Evolutionary conservation across 2,113 vertebrate species (phyloP).

Genomic region (Melanerpes aurifrons): DNA sequence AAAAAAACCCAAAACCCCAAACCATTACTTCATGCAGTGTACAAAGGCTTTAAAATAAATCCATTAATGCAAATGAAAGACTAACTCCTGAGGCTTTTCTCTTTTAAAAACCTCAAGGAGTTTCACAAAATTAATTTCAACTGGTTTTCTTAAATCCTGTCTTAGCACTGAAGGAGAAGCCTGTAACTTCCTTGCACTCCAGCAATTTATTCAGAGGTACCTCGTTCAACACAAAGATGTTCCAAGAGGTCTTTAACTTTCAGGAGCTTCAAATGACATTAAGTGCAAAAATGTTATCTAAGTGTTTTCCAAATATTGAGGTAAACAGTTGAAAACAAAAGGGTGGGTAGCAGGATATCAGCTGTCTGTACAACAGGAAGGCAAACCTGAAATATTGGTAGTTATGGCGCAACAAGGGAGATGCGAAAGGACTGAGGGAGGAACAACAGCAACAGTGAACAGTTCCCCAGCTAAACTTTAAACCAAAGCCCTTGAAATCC

Average conservation of each 20-base stretch:
- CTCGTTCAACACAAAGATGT: neutral
- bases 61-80: conserved; percentile 20
- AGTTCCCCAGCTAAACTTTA: conserved; percentile 13
- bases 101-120: neutral
- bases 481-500: conserved; percentile 29
- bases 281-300: conserved; percentile 35
- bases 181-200: neutral
- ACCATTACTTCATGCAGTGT: conserved; percentile 50
- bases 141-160: neutral
- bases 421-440: neutral
- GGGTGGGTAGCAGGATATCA: neutral
- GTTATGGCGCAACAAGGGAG: neutral
- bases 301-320: conserved; percentile 45
- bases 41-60: conserved; percentile 45
- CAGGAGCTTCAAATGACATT: neutral
- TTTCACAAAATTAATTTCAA: conserved; percentile 16
- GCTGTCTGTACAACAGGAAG: neutral
- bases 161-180: neutral
- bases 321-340: neutral
- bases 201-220: neutral
- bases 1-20: neutral
- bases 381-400: neutral
- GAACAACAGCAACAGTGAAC: neutral
- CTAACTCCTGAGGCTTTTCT: neutral
- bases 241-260: neutral